Evolutionary conservation across 2,797 vertebrate species (phyloP).

Genomic region (Cirrhinus mrigala): DNA sequence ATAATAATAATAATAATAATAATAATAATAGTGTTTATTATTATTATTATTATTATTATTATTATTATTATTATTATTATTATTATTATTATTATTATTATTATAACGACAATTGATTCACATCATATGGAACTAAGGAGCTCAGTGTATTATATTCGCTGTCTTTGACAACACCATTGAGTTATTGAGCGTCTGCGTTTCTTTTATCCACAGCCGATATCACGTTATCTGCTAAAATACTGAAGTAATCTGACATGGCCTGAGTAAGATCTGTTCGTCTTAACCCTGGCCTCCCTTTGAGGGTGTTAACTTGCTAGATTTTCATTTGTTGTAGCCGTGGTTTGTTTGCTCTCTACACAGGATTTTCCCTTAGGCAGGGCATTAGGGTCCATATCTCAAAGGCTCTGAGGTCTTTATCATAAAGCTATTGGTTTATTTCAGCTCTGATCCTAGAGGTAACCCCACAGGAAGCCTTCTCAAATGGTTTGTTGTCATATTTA

Average conservation of each 20-base stretch:
- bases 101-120: too few relatives aligned
- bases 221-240: neutral
- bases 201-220: neutral
- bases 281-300: neutral
- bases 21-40: too few relatives aligned
- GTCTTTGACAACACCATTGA: neutral
- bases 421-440: conserved; percentile 38
- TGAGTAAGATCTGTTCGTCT: conserved; percentile 2
- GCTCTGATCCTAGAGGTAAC: conserved; percentile 23
- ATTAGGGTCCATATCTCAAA: conserved; percentile 28
- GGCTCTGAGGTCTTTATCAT: conserved; percentile 36
- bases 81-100: too few relatives aligned
- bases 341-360: conserved; percentile 29
- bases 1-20: too few relatives aligned
- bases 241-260: neutral
- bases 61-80: too few relatives aligned
- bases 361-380: conserved; percentile 11
- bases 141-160: neutral
- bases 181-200: neutral
- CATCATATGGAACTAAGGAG: neutral
- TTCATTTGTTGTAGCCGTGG: conserved; percentile 8
- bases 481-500: conserved; percentile 61
- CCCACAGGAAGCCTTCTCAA: conserved; percentile 22
- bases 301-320: neutral
- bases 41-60: too few relatives aligned